These are phyloP conservation scores for Chelonoidis abingdonii DNA, from an alignment of 2,113 vertebrate species.

Conservation along the genomic window DNA sequence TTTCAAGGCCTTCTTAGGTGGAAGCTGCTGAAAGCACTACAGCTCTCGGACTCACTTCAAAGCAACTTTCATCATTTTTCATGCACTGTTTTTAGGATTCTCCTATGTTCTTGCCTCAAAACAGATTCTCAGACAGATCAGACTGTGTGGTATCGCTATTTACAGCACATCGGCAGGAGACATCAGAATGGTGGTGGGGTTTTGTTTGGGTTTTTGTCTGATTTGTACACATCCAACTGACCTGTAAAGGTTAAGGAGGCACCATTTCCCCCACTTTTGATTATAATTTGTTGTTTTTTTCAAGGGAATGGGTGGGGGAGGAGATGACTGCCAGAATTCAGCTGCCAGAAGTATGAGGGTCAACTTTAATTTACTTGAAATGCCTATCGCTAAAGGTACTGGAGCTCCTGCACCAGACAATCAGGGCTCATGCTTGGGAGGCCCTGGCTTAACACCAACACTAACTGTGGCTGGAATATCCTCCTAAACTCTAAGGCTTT, in stretches of 20 bases:
- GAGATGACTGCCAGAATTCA: conserved; percentile 69
- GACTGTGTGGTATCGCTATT: conserved; percentile 80
- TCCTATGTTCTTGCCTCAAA: conserved; percentile 79
- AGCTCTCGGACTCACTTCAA: conserved; percentile 80
- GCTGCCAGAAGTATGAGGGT: conserved; percentile 59
- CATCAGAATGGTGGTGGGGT: not conserved
- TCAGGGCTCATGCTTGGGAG: conserved; percentile 50
- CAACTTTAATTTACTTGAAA: conserved; percentile 62
- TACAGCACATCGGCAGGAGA: conserved; percentile 76
- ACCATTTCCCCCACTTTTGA: conserved; percentile 71
- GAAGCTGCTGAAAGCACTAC: conserved; percentile 78
- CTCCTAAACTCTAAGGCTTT: conserved; percentile 35
- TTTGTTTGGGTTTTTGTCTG: conserved; percentile 70
- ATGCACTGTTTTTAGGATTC: conserved; percentile 74
- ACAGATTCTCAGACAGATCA: conserved; percentile 81
- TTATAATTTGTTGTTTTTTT: conserved; percentile 70
- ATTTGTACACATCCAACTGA: conserved; percentile 79
- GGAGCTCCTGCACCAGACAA: conserved; percentile 58
- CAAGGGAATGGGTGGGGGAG: conserved; percentile 35
- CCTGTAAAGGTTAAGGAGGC: conserved; percentile 80
- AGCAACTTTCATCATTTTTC: conserved; percentile 84
- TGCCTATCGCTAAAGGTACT: conserved; percentile 60
- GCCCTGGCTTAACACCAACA: conserved; percentile 57
- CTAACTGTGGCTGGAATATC: conserved; percentile 51
- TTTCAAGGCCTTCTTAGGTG: conserved; percentile 81